Percentiles rank a stretch among this genome's conserved stretches.
These are phyloP conservation scores for Anthophora plumipes DNA, from an alignment of 2,888 invertebrate species.

Conservation along the genomic window DNA sequence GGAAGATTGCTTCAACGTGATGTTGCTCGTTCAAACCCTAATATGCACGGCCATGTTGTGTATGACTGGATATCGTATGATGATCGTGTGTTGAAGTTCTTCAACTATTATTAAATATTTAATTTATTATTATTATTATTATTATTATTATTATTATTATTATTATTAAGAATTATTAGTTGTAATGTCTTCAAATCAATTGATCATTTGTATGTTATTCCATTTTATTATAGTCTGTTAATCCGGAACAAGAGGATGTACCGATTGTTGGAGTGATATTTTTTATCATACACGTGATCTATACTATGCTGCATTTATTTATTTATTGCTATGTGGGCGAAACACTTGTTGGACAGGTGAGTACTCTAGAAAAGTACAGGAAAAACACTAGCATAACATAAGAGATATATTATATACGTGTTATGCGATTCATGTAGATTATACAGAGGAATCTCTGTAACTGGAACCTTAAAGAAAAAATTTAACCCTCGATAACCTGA, in stretches of 20 bases:
- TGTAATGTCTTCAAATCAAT: background rate
- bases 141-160: too few relatives aligned
- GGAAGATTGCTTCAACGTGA: slow-evolving; percentile 67
- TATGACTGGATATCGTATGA: slow-evolving; percentile 68
- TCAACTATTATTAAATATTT: background rate
- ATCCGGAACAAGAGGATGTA: background rate
- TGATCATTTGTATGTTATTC: background rate
- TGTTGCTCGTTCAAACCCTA: slow-evolving; percentile 63
- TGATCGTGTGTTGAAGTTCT: slow-evolving; percentile 53
- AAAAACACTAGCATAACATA: too few relatives aligned
- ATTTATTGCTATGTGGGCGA: slow-evolving; percentile 74
- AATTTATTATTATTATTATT: too few relatives aligned
- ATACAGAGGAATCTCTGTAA: too few relatives aligned
- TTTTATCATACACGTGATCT: slow-evolving; percentile 40
- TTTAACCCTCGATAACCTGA: too few relatives aligned
- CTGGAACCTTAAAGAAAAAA: too few relatives aligned
- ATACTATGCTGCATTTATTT: slow-evolving; percentile 68
- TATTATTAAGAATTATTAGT: too few relatives aligned
- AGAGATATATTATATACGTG: too few relatives aligned
- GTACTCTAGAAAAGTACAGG: too few relatives aligned
- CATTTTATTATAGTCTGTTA: slow-evolving; percentile 49
- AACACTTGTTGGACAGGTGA: slow-evolving; percentile 58
- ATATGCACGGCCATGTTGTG: slow-evolving; percentile 63
- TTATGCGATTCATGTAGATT: too few relatives aligned
- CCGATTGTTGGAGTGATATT: slow-evolving; percentile 46